Conservation (phyloP, 2,888 invertebrate genomes). For the Lumbricus terrestris region DNA sequence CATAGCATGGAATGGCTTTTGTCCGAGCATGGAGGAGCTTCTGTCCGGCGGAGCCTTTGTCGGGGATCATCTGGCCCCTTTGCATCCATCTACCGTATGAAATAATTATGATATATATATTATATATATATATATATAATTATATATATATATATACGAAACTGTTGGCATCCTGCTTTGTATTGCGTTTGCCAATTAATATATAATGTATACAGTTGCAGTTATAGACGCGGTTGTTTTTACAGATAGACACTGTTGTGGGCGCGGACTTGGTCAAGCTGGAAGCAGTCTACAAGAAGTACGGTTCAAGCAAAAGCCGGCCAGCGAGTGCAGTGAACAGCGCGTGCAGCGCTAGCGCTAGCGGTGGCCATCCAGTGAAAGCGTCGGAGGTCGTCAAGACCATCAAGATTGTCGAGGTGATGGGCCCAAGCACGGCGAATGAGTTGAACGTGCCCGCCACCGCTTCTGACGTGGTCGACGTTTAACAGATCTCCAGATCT, state of each 20-base stretch:
- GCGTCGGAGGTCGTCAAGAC: neutral
- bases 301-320: neutral
- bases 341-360: neutral
- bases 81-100: no score
- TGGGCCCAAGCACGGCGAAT: neutral
- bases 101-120: no score
- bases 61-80: no score
- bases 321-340: neutral
- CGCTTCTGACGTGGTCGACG: neutral
- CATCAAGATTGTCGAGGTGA: neutral
- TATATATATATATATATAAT: no score
- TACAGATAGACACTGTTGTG: neutral
- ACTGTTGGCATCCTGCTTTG: neutral
- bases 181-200: neutral
- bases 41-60: no score
- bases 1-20: no score
- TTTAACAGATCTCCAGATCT: neutral
- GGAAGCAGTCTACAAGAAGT: constrained; percentile 8
- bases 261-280: neutral
- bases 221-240: neutral
- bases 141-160: neutral
- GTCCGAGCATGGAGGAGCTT: no score
- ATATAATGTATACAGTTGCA: neutral
- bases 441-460: neutral
- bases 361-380: neutral